Conservation (phyloP, 2,113 vertebrate genomes). For the Labeo catla region DNA sequence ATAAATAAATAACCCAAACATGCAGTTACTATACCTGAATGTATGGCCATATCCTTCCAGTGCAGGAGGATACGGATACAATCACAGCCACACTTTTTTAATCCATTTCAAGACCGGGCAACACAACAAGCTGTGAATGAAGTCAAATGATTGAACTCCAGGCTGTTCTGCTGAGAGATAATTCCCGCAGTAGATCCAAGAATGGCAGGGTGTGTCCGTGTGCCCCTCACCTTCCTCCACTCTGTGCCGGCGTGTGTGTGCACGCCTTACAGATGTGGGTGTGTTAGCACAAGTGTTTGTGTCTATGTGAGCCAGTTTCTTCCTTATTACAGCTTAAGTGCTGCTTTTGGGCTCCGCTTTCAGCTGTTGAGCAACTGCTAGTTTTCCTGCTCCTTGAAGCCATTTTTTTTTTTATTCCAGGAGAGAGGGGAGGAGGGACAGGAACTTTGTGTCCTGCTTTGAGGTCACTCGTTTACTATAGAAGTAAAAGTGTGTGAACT, state of each 20-base stretch:
- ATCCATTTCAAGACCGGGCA: conserved; percentile 59
- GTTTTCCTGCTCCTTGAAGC: conserved; percentile 43
- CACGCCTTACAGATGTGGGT: conserved; percentile 59
- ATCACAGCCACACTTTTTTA: conserved; percentile 36
- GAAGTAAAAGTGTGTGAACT: conserved; percentile 33
- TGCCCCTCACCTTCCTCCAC: conserved; percentile 49
- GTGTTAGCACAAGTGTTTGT: conserved; percentile 54
- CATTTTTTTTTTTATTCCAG: neutral
- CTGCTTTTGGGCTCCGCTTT: conserved; percentile 60
- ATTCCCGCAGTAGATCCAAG: conserved; percentile 13
- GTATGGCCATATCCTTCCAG: conserved; percentile 71
- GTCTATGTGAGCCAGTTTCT: conserved; percentile 22
- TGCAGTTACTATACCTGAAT: conserved; percentile 67
- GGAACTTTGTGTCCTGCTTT: conserved; percentile 1
- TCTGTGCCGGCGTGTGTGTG: conserved; percentile 66
- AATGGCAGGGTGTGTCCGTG: conserved; percentile 38
- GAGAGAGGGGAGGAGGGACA: neutral
- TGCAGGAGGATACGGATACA: conserved; percentile 49
- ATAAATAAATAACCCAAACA: neutral
- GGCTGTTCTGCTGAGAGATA: neutral
- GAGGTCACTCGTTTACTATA: conserved; percentile 15
- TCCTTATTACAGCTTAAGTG: conserved; percentile 61
- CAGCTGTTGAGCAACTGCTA: conserved; percentile 43
- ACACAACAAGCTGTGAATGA: neutral
- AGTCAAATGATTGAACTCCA: conserved; percentile 15